Conservation (phyloP, 2,888 invertebrate genomes). For the Coenonympha glycerion region DNA sequence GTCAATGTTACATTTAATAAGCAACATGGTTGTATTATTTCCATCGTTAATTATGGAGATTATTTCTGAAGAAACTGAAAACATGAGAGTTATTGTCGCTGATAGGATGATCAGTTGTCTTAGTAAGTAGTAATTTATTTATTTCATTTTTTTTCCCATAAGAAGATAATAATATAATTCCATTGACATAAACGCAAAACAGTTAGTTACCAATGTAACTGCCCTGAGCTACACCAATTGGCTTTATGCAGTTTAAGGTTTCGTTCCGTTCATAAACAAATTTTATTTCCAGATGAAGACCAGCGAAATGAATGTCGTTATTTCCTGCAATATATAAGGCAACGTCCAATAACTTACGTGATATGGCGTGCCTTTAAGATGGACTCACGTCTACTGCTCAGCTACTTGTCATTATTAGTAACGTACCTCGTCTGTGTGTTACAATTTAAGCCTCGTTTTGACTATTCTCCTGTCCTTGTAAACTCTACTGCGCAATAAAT, state of each 20-base stretch:
- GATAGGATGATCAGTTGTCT: background rate
- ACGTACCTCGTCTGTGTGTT: constrained; percentile 3
- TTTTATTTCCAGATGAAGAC: background rate
- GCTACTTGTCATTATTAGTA: constrained; percentile 1
- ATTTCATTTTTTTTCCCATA: background rate
- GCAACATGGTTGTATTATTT: background rate
- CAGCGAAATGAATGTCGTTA: background rate
- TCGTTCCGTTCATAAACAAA: background rate
- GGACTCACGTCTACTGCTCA: background rate
- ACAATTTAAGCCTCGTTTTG: background rate
- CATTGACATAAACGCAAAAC: too few species aligned
- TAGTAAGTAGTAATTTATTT: background rate
- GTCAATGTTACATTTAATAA: background rate
- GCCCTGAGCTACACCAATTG: background rate
- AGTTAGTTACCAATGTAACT: background rate
- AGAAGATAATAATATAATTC: too few species aligned
- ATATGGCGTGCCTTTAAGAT: constrained; percentile 11
- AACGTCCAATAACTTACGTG: constrained; percentile 4
- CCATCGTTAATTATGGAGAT: constrained; percentile 1
- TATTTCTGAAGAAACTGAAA: background rate
- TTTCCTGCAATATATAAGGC: background rate
- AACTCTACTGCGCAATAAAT: background rate
- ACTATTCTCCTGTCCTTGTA: background rate
- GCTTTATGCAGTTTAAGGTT: background rate
- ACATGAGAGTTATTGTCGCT: background rate